Percentiles rank a stretch among this genome's conserved stretches.
Evolutionary conservation across 2,888 invertebrate species (phyloP).

Genomic region (Calameuta pallipes): DNA sequence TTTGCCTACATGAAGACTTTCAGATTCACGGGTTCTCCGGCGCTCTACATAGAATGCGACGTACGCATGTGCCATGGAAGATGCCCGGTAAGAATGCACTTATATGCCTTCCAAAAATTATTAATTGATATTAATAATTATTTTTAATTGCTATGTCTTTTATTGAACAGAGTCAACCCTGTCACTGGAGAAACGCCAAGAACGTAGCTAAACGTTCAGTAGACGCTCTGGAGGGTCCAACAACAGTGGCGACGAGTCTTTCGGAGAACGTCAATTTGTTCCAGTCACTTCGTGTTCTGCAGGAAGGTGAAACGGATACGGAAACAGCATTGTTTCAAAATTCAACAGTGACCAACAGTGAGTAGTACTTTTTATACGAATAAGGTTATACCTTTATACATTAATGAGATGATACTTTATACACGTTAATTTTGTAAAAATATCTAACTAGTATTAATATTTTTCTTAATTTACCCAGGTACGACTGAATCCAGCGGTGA

Average conservation of each 20-base stretch:
- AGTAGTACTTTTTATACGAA: conserved; percentile 16
- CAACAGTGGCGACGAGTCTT: conserved; percentile 67
- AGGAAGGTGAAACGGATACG: conserved; percentile 84
- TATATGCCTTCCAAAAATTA: background rate
- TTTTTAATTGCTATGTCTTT: background rate
- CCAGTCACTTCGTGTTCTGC: conserved; percentile 87
- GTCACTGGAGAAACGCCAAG: conserved; percentile 93
- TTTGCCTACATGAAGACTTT: conserved; percentile 96
- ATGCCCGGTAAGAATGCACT: conserved; percentile 80
- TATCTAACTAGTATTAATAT: background rate
- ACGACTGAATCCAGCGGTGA: conserved; percentile 40
- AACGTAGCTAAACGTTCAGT: conserved; percentile 81
- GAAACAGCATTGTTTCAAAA: conserved; percentile 64
- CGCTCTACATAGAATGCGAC: conserved; percentile 93
- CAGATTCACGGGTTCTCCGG: conserved; percentile 93
- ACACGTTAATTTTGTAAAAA: too few relatives aligned
- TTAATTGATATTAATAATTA: background rate
- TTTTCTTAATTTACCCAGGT: background rate
- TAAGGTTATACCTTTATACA: background rate
- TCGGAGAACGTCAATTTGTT: conserved; percentile 92
- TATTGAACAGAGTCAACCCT: conserved; percentile 83
- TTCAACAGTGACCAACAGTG: conserved; percentile 47
- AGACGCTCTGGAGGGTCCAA: conserved; percentile 63
- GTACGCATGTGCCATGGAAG: conserved; percentile 95
- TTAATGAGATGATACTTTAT: too few relatives aligned